These are phyloP conservation scores for Chloroclysta siterata DNA, from an alignment of 2,888 invertebrate genomes.

Conservation along the genomic window DNA sequence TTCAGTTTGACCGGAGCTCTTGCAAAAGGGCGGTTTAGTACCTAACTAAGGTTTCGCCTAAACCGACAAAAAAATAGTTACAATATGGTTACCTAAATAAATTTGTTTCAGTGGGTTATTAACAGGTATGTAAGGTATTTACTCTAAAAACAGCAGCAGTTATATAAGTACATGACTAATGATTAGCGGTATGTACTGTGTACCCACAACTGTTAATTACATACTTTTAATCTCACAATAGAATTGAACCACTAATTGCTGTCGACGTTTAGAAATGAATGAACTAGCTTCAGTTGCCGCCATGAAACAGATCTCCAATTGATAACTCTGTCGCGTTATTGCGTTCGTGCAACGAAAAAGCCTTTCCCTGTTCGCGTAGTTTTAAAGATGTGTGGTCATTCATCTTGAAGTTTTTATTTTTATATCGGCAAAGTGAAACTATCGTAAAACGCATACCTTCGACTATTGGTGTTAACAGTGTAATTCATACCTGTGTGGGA, in stretches of 20 bases:
- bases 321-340: slow-evolving; percentile 19
- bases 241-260: slow-evolving; percentile 28
- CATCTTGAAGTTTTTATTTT: slow-evolving; percentile 28
- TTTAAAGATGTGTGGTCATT: slow-evolving; percentile 5
- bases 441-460: slow-evolving; percentile 35
- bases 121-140: slow-evolving; percentile 10
- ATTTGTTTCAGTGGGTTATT: background rate
- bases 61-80: background rate
- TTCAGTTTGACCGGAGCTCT: slow-evolving; percentile 28
- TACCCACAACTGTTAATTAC: slow-evolving; percentile 19
- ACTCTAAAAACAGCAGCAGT: background rate
- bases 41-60: background rate
- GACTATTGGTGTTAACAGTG: slow-evolving; percentile 42
- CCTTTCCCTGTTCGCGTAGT: slow-evolving; percentile 8
- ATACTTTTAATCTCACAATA: slow-evolving; percentile 17
- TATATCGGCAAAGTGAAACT: slow-evolving; percentile 32
- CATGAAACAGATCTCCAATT: slow-evolving; percentile 20
- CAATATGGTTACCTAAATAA: too few relatives aligned
- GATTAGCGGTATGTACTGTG: background rate
- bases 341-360: slow-evolving; percentile 7
- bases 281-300: slow-evolving; percentile 12
- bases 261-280: slow-evolving; percentile 17
- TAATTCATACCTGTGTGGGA: slow-evolving; percentile 50
- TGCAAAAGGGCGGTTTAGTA: slow-evolving; percentile 18
- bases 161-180: background rate